Base-by-base conservation (phyloP, 30 jellyfish, hydroid and myxozoan genomes). In the Hydra vulgaris region DNA sequence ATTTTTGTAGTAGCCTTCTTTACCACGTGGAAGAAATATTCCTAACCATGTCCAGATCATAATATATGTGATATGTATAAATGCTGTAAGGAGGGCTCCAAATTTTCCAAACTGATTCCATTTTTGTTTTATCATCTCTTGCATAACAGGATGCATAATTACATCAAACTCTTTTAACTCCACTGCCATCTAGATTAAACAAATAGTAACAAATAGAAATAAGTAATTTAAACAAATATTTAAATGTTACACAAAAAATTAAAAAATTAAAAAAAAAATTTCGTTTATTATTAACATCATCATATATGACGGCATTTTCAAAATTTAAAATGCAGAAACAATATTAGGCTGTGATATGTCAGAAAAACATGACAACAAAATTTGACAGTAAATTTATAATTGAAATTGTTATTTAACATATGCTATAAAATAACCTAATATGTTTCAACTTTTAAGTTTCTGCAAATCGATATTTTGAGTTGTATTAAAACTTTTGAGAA, bases 61-160 rank as follows among this genome's bases (percentile, higher is more conserved):
- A 76, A 86, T 86, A 70, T 91, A 91, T 18, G 76, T 40, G 23
- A 86, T 78, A 80, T 91, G 95, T 53, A 91, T 87, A 53, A 83
- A 82, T 0, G 95, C 96, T 5, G 79, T 92, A 17, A 84, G 74
- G 21, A 81, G 26, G 12, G 96, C 76, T 7, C 90, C 95, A 88
- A 95, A 74, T 79, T 81, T 83, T 25, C 98, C 98, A 70, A 86
- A 90, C 53, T 72, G 81, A 27, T 86, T 79, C 97, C 97, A 90
- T 76, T 90, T 90, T 40, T 76, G 84, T 20, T 87, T 77, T 74
- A 90, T 90, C 56, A 90, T 86, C 26, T 61, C 84, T 72, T 91
- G 96, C 78, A 91, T 91, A 21, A 91, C 98, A 40, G 98, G 98
- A 76, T 91, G 96, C 98, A 91, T 91, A 66, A 91, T 78, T 25